Base-by-base conservation (phyloP, 2,113 vertebrate genomes). In the Noctilio leporinus region DNA sequence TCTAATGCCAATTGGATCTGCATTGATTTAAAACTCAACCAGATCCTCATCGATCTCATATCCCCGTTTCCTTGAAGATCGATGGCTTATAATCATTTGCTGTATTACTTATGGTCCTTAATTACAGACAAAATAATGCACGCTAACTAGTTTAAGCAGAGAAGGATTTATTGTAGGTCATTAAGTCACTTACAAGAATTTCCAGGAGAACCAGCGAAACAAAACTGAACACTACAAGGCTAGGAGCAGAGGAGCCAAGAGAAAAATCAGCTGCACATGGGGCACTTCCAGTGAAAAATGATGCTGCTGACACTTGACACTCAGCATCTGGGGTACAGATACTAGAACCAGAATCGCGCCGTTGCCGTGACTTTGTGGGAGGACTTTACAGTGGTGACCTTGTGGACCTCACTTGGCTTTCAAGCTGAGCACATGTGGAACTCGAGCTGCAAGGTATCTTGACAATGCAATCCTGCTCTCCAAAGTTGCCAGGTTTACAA, bases 181-280 rank as follows among this genome's bases (percentile, higher is more conserved):
- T 91, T 89, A 94, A 94, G 57, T 89, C 76, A 90, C 78, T 91
- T 91, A n/a, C 24, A 94, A 85, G 86, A 78, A 77, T 80, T 78
- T 95, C 78, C 93, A 86, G 49, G 33, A 65, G 49, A n/a, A 24
- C 38, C 59, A 45, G 45, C 69, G 55, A 77, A 73, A 55, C n/a
- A 93, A 89, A 43, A 88, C 35, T 40, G 67, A 84, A 65, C 45
- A 45, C 14, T 89, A 30, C 53, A 49, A 9, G 86, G 38, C 33
- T 43, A 38, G 43, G 26, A 73, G 35, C 26, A 55, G 65, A 65
- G 75, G 20, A 91, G 43, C n/a, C 33, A 76, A 73, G 77, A 45
- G 65, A 70, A 59, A 53, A 47, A 43, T 22, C 20, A 59, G 2
- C n/a, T 67, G 59, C 19, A 9, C 19, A 3, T 33, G 28, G 22